Evolutionary conservation across 2,113 vertebrate genomes (phyloP).

Genomic region (Cyrtonyx montezumae): DNA sequence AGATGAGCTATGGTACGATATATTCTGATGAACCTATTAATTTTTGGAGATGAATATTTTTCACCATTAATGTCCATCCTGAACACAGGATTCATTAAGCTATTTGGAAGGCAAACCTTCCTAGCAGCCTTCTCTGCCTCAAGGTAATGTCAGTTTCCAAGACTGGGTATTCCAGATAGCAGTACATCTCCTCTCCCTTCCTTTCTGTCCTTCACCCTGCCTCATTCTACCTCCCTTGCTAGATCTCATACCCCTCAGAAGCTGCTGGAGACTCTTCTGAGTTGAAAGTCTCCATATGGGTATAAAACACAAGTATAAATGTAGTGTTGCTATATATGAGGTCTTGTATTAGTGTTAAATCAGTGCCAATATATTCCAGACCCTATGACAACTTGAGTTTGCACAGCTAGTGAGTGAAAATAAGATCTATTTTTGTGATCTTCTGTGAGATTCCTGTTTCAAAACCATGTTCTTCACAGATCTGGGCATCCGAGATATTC

Average conservation of each 20-base stretch:
- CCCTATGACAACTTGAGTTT: not conserved
- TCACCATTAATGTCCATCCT: not conserved
- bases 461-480: constrained; percentile 4
- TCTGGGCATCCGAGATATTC: not conserved
- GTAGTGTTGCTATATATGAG: not conserved
- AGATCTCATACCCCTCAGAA: not conserved
- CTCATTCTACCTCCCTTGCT: not conserved
- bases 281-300: not conserved
- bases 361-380: not conserved
- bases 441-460: not conserved
- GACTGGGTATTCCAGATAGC: not conserved
- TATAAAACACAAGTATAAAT: not conserved
- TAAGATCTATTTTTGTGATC: not conserved
- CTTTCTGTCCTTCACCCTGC: not conserved
- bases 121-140: not conserved
- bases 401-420: not conserved
- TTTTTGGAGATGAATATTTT: constrained; percentile 6
- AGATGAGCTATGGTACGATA: not conserved
- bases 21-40: constrained; percentile 24
- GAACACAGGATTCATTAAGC: not conserved
- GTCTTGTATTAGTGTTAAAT: not conserved
- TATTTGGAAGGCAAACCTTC: not conserved
- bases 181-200: not conserved
- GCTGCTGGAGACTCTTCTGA: not conserved
- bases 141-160: not conserved